A percentile compares a stretch with the other conserved stretches of the same genome.
phyloP scores from a whole-genome alignment of 2,888 invertebrate species.

The Pteria penguin region DNA sequence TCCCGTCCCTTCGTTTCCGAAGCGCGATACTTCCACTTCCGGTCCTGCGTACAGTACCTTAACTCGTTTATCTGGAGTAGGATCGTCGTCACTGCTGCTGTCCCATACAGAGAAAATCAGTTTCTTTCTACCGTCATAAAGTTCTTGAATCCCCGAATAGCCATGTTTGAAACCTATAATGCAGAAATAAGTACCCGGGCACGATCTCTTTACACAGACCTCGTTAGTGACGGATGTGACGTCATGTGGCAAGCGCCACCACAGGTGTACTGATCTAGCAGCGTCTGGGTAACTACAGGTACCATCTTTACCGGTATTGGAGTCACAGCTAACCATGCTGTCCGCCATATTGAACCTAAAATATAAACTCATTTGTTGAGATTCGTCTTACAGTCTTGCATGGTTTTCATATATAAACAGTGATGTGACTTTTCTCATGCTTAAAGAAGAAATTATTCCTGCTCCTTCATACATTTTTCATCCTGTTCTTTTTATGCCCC shows the following conservation, averaged over 20 bases:
- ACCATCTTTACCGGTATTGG: too few species aligned
- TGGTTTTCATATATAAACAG: too few species aligned
- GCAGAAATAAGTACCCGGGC: conserved; percentile 16
- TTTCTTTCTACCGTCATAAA: conserved; percentile 1
- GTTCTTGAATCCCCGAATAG: conserved; percentile 14
- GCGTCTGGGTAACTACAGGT: conserved; percentile 3
- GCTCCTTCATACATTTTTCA: too few species aligned
- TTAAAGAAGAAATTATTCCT: too few species aligned
- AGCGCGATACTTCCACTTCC: conserved; percentile 7
- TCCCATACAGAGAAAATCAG: conserved; percentile 26
- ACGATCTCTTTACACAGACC: neutral
- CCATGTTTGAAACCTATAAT: conserved; percentile 12
- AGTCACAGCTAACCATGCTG: too few species aligned
- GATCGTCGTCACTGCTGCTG: neutral
- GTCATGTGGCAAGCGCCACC: neutral
- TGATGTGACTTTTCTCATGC: too few species aligned
- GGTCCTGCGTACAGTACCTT: neutral
- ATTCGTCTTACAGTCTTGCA: too few species aligned
- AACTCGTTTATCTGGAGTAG: neutral
- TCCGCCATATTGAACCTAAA: too few species aligned
- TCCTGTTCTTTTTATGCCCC: too few species aligned
- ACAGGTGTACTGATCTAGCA: conserved; percentile 15
- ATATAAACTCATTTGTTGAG: too few species aligned
- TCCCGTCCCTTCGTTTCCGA: conserved; percentile 10
- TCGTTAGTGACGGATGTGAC: neutral